Evolutionary conservation across 2,797 vertebrate genomes (phyloP), one percentile per base, ranked within the genome.

Genomic region (Labroides dimidiatus): DNA sequence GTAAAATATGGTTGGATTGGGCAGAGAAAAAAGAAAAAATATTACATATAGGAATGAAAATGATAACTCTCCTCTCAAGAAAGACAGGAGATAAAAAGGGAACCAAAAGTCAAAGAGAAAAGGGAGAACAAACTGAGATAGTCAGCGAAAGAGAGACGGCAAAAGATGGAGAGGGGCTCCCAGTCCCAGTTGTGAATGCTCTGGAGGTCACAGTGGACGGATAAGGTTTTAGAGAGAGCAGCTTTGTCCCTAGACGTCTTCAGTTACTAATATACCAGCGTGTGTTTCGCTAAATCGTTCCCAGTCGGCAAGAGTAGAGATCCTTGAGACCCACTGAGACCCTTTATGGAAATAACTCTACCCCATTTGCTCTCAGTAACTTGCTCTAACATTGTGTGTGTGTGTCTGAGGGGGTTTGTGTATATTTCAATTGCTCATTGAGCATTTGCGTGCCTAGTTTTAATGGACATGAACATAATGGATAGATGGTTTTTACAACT

Each of bases 291-390:
- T 91, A 92, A 92, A 94, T 93, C 87, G 85, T 90, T 93, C 93
- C 92, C 92, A 91, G 84, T 92, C 84, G 88, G 79, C 85, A 24
- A 60, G 84, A 81, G 86, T 76, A 85, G 81, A 91, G 87, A 88
- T 90, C 88, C 82, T 80, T 77, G 80, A 84, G 92, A 93, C 91
- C 92, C 91, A 84, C 89, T 69, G 90, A 93, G 91, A 93, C 89
- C 87, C 86, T 90, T 92, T 91, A 90, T 93, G 92, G 92, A 94
- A 94, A 94, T 94, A 94, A 94, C 93, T 93, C 88, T 91, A 86
- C 85, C 87, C 89, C 91, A 90, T 93, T 93, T 92, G 85, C 90
- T 92, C 84, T 89, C 72, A 71, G 82, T 90, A 87, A 91, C 84
- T 87, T 50, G 59, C 84, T 74, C 71, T 69, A 85, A 84, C 75